Percentiles rank a stretch among this genome's conserved stretches.
These are phyloP conservation scores for Stenolophus ochropezus DNA, from an alignment of 2,888 invertebrate genomes.

Conservation along the genomic window DNA sequence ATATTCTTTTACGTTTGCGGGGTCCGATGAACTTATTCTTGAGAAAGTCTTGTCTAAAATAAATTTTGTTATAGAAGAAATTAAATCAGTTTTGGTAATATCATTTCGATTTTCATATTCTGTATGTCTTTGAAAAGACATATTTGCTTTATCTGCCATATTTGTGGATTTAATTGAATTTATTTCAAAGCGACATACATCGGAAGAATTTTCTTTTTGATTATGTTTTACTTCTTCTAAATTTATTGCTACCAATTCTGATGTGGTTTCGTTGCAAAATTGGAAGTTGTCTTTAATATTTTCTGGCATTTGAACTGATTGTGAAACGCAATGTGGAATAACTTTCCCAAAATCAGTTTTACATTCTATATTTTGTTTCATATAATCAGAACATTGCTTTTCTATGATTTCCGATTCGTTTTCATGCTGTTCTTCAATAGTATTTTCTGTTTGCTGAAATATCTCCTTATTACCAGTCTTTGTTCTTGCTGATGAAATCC, in stretches of 20 bases:
- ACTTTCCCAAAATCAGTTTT: no score
- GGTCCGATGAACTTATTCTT: neutral
- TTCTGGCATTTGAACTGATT: no score
- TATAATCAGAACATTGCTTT: neutral
- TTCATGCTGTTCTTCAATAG: neutral
- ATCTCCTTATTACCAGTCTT: neutral
- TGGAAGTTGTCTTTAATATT: no score
- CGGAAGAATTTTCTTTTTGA: neutral
- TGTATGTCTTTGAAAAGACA: neutral
- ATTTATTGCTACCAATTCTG: no score
- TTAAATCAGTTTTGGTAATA: neutral
- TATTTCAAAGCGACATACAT: neutral
- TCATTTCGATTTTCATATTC: neutral
- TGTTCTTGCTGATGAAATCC: neutral
- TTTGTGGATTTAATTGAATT: neutral
- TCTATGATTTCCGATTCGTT: neutral
- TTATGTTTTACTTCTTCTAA: neutral
- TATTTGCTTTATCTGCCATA: neutral
- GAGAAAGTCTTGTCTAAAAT: constrained; percentile 5
- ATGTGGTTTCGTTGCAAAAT: no score
- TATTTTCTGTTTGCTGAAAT: neutral
- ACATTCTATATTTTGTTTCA: neutral
- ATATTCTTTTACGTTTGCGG: neutral
- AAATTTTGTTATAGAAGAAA: constrained; percentile 22
- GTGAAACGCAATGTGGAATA: no score